These are phyloP conservation scores for Archips xylosteana DNA, from an alignment of 2,888 invertebrate genomes.

Conservation along the genomic window DNA sequence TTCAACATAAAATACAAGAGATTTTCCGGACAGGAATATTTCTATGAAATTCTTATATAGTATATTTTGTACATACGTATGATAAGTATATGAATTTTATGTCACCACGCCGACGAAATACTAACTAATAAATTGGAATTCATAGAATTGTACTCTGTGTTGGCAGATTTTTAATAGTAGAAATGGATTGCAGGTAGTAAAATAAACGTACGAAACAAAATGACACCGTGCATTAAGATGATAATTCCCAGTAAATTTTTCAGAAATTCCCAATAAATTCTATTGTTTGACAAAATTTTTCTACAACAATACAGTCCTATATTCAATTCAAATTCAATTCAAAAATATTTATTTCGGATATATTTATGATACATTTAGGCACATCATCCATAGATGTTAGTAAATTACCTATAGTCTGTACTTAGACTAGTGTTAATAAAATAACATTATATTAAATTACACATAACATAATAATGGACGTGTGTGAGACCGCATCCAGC, in stretches of 20 bases:
- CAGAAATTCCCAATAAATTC: background rate
- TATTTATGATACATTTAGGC: too few species aligned
- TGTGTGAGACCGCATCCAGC: too few species aligned
- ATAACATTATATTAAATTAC: too few species aligned
- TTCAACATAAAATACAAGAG: slow-evolving; percentile 1
- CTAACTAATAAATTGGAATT: background rate
- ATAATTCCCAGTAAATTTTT: background rate
- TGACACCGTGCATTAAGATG: background rate
- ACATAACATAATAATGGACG: too few species aligned
- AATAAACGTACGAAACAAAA: background rate
- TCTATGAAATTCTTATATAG: too few species aligned
- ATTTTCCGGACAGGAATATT: background rate
- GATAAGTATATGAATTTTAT: slow-evolving; percentile 4
- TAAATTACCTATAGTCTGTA: too few species aligned
- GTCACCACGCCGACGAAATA: background rate
- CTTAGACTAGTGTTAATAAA: too few species aligned
- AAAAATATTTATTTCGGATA: too few species aligned
- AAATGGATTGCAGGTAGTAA: background rate
- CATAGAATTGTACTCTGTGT: background rate
- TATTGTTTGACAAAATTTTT: background rate
- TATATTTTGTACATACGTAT: background rate
- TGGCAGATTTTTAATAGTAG: background rate
- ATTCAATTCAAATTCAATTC: too few species aligned
- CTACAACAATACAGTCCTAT: background rate
- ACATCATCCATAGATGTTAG: too few species aligned